Base-by-base conservation (phyloP, 2,888 invertebrate species). In the Melikaiella ostensackeni region DNA sequence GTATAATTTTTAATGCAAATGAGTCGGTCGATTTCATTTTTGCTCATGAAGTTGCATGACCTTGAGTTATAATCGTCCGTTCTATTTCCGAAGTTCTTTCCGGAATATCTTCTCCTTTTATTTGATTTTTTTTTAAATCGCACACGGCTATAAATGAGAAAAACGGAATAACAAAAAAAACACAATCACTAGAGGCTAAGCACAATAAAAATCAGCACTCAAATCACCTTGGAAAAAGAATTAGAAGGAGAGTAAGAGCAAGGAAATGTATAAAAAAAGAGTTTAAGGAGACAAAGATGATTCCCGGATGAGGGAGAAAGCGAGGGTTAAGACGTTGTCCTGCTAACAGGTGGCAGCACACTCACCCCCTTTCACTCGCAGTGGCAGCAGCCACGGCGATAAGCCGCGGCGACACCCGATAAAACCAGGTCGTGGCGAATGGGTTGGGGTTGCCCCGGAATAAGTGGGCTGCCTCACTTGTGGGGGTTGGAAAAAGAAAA, bases 361-460 rank as follows among this genome's bases (percentile, higher is more conserved):
- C 88, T 88, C 88, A 85, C 80, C 66, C 81, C 80, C 79, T 87
- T 85, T 85, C 86, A 86, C 87, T 87, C 86, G 85, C 86, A 84
- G 87, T 86, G 88, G 86, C 88, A 87, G 88, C 89, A 89, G 87
- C 87, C 86, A 87, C 87, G 85, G 88, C 89, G 91, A 91, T 91
- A 91, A 91, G 90, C 91, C 89, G 90, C 90, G 90, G 91, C 91
- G 91, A 91, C 91, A 90, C 90, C 90, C 90, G 91, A 91, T 91
- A 91, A 91, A 91, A 90, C 88, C 85, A 87, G 87, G 86, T 87
- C 86, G 84, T 81, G 81, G 75, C 57, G 73, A 82, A 79, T 79
- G 82, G 82, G 83, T 84, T 80, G 83, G 46, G 85, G 82, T 82
- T 83, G 82, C 82, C 84, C 82, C 81, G 79, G 82, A 82, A 83